Evolutionary conservation across 37 sponge, comb jelly and placozoan species (phyloP).

Genomic region (Eunapius fragilis): DNA sequence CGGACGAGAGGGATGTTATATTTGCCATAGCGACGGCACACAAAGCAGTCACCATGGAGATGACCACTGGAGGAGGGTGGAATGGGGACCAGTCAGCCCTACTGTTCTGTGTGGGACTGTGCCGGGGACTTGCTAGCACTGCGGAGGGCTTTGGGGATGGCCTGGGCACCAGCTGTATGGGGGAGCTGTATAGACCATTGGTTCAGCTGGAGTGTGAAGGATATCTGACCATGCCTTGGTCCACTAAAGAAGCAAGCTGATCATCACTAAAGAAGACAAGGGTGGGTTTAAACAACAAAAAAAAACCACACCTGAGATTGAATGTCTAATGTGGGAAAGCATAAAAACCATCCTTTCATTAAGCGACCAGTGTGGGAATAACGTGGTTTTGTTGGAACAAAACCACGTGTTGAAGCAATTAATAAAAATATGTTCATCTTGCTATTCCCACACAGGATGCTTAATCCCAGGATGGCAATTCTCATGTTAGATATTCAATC

Average conservation of each 20-base stretch:
- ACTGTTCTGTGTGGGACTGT: not conserved
- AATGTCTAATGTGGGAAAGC: too few species aligned
- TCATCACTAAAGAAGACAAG: too few species aligned
- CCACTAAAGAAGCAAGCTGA: not conserved
- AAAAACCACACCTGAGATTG: too few species aligned
- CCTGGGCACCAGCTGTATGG: not conserved
- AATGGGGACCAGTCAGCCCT: not conserved
- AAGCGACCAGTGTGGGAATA: too few species aligned
- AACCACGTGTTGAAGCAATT: too few species aligned
- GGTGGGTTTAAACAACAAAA: too few species aligned
- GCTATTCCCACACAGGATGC: too few species aligned
- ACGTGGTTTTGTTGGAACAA: too few species aligned
- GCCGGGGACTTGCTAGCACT: not conserved
- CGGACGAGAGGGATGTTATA: slow-evolving; percentile 10
- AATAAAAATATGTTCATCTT: too few species aligned
- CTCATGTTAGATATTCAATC: too few species aligned
- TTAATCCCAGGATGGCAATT: too few species aligned
- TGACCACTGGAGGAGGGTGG: not conserved
- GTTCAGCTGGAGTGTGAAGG: not conserved
- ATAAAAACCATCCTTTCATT: too few species aligned
- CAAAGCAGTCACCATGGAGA: not conserved
- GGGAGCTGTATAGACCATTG: not conserved
- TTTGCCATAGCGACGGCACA: slow-evolving; percentile 29
- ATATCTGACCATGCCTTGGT: not conserved
- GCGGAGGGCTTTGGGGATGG: not conserved